phyloP scores from a whole-genome alignment of 2,113 vertebrate genomes.

The Prinia subflava region DNA sequence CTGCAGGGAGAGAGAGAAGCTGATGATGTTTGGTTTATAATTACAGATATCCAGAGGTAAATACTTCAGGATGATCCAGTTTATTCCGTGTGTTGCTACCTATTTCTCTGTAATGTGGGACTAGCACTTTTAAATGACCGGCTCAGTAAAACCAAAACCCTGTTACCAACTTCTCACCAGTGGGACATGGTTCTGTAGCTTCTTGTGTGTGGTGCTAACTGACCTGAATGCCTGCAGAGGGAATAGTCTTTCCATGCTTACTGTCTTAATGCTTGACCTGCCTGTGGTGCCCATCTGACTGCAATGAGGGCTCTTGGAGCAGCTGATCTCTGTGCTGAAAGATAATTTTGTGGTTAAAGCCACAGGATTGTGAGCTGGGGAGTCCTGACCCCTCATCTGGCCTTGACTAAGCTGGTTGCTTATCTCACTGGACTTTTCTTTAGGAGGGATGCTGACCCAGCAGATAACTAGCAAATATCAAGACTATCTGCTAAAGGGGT shows the following conservation, averaged over 20 bases:
- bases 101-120: background rate
- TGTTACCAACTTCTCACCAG: background rate
- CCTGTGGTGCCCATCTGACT: background rate
- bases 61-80: background rate
- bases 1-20: background rate
- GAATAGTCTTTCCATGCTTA: background rate
- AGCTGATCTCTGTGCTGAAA: background rate
- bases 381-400: background rate
- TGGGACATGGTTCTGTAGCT: background rate
- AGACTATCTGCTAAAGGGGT: background rate
- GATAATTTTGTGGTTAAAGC: background rate
- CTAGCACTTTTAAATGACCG: background rate
- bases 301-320: background rate
- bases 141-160: background rate
- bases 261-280: background rate
- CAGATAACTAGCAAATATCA: background rate
- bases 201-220: background rate
- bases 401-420: background rate
- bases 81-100: background rate
- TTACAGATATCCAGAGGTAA: background rate
- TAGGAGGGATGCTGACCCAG: background rate
- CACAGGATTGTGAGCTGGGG: background rate
- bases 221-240: background rate
- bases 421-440: background rate
- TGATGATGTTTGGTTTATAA: background rate